These are phyloP conservation scores for Charadrius vociferus DNA, from an alignment of 2,113 vertebrate species.

Conservation along the genomic window DNA sequence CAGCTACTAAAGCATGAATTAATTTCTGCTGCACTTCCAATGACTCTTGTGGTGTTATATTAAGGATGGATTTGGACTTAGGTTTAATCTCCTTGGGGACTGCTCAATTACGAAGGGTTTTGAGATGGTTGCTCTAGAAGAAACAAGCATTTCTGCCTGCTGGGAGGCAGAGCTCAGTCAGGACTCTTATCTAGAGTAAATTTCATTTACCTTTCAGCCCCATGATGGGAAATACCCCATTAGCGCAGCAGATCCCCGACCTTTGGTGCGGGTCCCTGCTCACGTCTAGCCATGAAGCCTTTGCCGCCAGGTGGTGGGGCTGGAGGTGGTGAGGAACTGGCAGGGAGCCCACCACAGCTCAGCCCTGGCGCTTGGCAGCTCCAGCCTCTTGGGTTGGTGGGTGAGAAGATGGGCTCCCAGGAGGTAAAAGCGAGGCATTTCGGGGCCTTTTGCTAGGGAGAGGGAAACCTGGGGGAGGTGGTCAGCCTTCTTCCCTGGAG, in stretches of 20 bases:
- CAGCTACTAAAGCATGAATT: neutral
- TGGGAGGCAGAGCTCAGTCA: neutral
- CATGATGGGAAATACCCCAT: neutral
- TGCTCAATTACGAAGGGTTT: neutral
- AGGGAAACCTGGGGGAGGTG: neutral
- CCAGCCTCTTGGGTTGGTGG: neutral
- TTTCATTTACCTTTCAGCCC: neutral
- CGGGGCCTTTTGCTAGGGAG: neutral
- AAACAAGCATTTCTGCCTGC: neutral
- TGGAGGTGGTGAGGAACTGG: neutral
- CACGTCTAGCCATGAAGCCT: neutral
- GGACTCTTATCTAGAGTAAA: neutral
- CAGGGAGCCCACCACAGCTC: neutral
- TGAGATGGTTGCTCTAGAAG: neutral
- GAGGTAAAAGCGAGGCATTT: neutral
- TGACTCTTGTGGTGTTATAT: neutral
- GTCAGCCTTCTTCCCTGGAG: neutral
- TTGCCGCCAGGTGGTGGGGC: neutral
- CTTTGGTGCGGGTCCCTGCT: neutral
- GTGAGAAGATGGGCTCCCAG: neutral
- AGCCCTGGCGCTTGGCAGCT: neutral
- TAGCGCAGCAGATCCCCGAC: neutral
- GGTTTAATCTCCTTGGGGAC: neutral
- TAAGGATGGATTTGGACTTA: conserved; percentile 28
- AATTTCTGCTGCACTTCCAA: neutral